A percentile compares a stretch with the other conserved stretches of the same genome.
phyloP scores from a whole-genome alignment of 2,888 invertebrate species.

The Gordius sp. region DNA sequence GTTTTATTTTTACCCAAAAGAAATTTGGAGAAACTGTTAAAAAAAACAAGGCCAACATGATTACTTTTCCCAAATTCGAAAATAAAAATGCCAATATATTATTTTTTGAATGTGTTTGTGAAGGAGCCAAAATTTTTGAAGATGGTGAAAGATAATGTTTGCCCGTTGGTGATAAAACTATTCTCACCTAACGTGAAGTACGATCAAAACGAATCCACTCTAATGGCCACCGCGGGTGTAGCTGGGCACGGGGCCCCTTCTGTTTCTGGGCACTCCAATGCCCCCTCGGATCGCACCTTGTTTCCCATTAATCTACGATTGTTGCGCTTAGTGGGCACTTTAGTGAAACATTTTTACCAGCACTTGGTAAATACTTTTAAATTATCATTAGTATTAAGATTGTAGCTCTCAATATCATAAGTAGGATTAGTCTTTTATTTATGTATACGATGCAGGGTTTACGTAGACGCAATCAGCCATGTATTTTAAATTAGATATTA shows the following conservation, averaged over 20 bases:
- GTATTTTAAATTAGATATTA: too few species aligned
- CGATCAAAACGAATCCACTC: slow-evolving; percentile 19
- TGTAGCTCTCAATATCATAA: too few species aligned
- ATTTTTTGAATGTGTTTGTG: too few species aligned
- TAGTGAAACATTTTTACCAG: slow-evolving; percentile 70
- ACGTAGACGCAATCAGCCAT: too few species aligned
- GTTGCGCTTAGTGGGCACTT: slow-evolving; percentile 60
- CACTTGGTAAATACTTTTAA: slow-evolving; percentile 55
- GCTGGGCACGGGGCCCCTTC: slow-evolving; percentile 15
- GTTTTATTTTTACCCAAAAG: too few species aligned
- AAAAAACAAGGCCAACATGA: too few species aligned
- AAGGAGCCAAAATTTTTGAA: slow-evolving; percentile 78
- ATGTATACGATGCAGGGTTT: too few species aligned
- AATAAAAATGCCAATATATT: too few species aligned
- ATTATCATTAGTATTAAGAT: too few species aligned
- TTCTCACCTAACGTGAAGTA: slow-evolving; percentile 97
- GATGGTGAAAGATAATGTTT: slow-evolving; percentile 75
- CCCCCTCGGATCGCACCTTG: slow-evolving; percentile 55
- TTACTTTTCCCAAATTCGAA: too few species aligned
- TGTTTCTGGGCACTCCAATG: slow-evolving; percentile 26
- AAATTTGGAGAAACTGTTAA: too few species aligned
- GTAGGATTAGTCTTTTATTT: too few species aligned
- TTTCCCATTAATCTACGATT: slow-evolving; percentile 87
- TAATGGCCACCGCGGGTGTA: slow-evolving; percentile 18
- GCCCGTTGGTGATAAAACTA: slow-evolving; percentile 82